phyloP scores from a whole-genome alignment of 2,888 invertebrate species.

The Catocala sponsa region DNA sequence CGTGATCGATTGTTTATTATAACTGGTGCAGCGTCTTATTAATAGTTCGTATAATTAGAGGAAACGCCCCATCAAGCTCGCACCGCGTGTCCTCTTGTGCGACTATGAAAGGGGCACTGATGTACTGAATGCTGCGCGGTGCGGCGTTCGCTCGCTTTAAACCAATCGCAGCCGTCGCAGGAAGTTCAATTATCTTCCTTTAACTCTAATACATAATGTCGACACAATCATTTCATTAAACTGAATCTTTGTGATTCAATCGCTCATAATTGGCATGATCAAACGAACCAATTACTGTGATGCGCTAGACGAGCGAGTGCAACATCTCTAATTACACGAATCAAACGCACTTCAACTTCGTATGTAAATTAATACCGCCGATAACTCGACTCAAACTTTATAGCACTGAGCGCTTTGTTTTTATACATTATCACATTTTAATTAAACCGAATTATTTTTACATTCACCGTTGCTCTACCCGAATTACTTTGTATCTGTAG shows the following conservation, averaged over 20 bases:
- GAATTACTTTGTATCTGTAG: conserved; percentile 28
- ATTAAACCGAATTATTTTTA: conserved; percentile 27
- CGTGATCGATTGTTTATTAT: conserved; percentile 75
- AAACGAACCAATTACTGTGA: conserved; percentile 72
- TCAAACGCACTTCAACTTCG: conserved; percentile 40
- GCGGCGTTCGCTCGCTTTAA: conserved; percentile 61
- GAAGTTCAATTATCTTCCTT: conserved; percentile 87
- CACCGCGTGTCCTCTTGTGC: conserved; percentile 65
- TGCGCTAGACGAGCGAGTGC: conserved; percentile 49
- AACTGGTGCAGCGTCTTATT: conserved; percentile 72
- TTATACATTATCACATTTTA: conserved; percentile 4
- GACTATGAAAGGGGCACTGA: conserved; percentile 78
- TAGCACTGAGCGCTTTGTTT: conserved; percentile 2
- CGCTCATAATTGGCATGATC: conserved; percentile 76
- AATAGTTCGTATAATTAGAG: conserved; percentile 86
- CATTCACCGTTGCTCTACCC: conserved; percentile 14
- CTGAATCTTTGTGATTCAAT: conserved; percentile 80
- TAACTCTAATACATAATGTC: conserved; percentile 83
- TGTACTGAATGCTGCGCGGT: conserved; percentile 48
- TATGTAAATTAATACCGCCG: conserved; percentile 36
- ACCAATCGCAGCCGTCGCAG: conserved; percentile 79
- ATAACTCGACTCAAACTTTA: conserved; percentile 4
- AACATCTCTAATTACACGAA: conserved; percentile 43
- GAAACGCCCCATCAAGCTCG: conserved; percentile 82
- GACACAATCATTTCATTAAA: conserved; percentile 87